phyloP scores from a whole-genome alignment of 2,888 invertebrate species.

The Lathronympha strigana region DNA sequence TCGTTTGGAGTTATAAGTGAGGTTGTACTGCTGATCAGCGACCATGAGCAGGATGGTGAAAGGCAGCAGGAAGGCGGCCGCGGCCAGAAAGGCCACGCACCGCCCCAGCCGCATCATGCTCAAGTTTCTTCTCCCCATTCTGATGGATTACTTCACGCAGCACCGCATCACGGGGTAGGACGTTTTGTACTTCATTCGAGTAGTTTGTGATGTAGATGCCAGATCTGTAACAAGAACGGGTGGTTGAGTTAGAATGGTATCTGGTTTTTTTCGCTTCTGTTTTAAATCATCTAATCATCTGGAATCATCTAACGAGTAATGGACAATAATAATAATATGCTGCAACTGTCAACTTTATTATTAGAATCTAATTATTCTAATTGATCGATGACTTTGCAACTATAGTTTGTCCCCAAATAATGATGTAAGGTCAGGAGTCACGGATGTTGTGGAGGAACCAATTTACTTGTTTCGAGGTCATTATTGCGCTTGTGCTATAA shows the following conservation, averaged over 20 bases:
- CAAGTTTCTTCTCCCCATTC: slow-evolving; percentile 71
- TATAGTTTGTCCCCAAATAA: slow-evolving; percentile 19
- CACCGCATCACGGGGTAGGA: slow-evolving; percentile 43
- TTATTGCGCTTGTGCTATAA: slow-evolving; percentile 8
- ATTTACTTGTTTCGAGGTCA: slow-evolving; percentile 30
- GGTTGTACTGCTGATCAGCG: slow-evolving; percentile 85
- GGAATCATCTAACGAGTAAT: too few relatives aligned
- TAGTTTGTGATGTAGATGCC: slow-evolving; percentile 1
- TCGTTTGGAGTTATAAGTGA: slow-evolving; percentile 78
- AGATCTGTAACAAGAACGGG: slow-evolving; percentile 23
- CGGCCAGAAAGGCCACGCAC: slow-evolving; percentile 85
- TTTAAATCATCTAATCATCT: too few relatives aligned
- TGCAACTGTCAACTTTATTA: neutral
- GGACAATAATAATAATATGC: too few relatives aligned
- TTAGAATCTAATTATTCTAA: neutral
- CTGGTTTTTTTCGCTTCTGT: too few relatives aligned
- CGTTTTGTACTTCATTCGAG: slow-evolving; percentile 44
- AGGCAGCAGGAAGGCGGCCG: slow-evolving; percentile 84
- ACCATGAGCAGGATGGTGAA: slow-evolving; percentile 85
- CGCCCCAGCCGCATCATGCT: slow-evolving; percentile 81
- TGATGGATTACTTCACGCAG: slow-evolving; percentile 46
- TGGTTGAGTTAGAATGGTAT: too few relatives aligned
- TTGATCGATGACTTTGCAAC: slow-evolving; percentile 10
- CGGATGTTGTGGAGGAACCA: slow-evolving; percentile 28
- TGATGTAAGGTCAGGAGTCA: slow-evolving; percentile 14